Evolutionary conservation across 2,888 invertebrate genomes (phyloP), one percentile per base, ranked within the genome.

Genomic region (Resseliella maxima): DNA sequence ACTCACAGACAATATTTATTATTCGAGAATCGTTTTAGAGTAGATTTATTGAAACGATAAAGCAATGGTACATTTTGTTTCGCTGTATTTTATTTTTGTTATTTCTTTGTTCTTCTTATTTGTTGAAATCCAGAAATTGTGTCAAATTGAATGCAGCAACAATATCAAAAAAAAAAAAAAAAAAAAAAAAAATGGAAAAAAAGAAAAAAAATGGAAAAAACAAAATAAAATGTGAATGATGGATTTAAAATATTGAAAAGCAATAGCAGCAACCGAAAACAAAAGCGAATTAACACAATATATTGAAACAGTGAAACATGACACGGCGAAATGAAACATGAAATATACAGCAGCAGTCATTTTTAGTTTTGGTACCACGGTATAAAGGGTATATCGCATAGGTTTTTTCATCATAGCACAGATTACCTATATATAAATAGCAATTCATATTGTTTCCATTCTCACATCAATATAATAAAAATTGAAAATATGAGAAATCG

Each of bases 371-470:
- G 2, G n/a, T n/a, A n/a, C n/a, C n/a, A n/a, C n/a, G n/a, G n/a
- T n/a, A n/a, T n/a, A n/a, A n/a, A n/a, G 46, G 41, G 5, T 50
- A 50, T 15, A 18, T 50, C 18, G 46, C 18, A 50, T 18, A 15
- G 46, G 18, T 24, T 24, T 2, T 59, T 24, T 24, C n/a, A 59
- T 24, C 41, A 41, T 24, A 59, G 59, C 41, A 15, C 59, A 59
- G 59, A n/a, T 59, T 3, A 59, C 46, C 24, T 59, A 59, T 15
- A 50, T 59, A 59, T 15, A 50, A 50, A 50, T 18, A 50, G 46
- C 46, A 59, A 59, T 59, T 59, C 59, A 59, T 24, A 59, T 59
- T n/a, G 59, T 59, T 24, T 59, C 59, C 59, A 59, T 59, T 8
- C 24, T 10, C 1, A 59, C 24, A 59, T 59, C 21, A 24, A 59